phyloP scores from a whole-genome alignment of 2,888 invertebrate genomes.

The Thumatha senex region DNA sequence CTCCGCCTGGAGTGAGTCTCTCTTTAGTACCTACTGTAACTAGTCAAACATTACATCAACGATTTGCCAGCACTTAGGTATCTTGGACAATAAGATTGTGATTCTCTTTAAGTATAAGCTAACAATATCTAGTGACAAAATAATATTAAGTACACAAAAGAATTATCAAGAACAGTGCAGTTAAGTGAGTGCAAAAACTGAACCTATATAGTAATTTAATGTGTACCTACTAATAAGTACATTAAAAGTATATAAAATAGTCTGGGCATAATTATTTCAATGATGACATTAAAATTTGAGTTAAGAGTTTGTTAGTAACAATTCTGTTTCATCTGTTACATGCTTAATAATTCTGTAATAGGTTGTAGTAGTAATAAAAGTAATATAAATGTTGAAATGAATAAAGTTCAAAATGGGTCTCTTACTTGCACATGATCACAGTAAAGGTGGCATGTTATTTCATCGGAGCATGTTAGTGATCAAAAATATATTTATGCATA shows the following conservation, averaged over 20 bases:
- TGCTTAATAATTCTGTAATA: too few relatives aligned
- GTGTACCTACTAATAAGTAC: neutral
- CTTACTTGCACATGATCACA: too few relatives aligned
- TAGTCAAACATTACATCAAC: slow-evolving; percentile 69
- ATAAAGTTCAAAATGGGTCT: too few relatives aligned
- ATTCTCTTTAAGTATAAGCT: neutral
- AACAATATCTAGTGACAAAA: slow-evolving; percentile 1
- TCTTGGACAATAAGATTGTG: slow-evolving; percentile 6
- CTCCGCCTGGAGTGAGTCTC: slow-evolving; percentile 60
- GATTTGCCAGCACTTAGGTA: slow-evolving; percentile 60
- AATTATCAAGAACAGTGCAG: neutral
- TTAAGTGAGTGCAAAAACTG: neutral
- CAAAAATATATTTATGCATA: too few relatives aligned
- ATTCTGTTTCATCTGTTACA: too few relatives aligned
- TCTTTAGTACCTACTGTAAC: slow-evolving; percentile 71
- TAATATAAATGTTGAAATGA: too few relatives aligned
- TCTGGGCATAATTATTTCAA: neutral
- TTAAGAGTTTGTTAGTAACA: too few relatives aligned
- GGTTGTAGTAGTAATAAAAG: too few relatives aligned
- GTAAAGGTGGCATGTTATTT: too few relatives aligned
- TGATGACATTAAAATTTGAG: too few relatives aligned
- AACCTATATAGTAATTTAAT: neutral
- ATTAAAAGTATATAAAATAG: neutral
- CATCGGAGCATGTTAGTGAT: too few relatives aligned
- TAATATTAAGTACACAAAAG: neutral